phyloP scores from a whole-genome alignment of 2,888 invertebrate genomes.

The Eutolmus rufibarbis region DNA sequence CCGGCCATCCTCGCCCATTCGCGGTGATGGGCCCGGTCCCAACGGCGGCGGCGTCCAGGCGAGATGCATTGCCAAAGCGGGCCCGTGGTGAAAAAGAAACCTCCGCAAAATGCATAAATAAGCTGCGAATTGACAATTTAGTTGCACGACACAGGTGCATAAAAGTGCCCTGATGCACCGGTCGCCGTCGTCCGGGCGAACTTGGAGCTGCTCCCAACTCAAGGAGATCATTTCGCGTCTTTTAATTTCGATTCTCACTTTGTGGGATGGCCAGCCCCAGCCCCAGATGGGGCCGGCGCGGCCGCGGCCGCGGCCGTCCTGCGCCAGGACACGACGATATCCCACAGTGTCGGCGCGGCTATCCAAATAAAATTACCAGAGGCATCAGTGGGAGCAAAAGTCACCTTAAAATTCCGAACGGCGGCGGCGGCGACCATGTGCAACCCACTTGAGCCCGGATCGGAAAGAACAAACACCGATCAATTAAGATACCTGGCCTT shows the following conservation, averaged over 20 bases:
- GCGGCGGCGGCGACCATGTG: not conserved
- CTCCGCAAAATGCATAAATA: slow-evolving; percentile 39
- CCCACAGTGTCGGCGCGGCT: not conserved
- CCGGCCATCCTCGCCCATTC: slow-evolving; percentile 22
- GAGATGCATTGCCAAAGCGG: slow-evolving; percentile 12
- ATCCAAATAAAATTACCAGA: slow-evolving; percentile 14
- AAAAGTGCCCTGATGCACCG: slow-evolving; percentile 21
- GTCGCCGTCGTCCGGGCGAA: not conserved
- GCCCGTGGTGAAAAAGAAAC: slow-evolving; percentile 7
- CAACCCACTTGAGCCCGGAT: not conserved
- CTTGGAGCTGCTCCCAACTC: not conserved
- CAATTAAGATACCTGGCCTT: slow-evolving; percentile 47
- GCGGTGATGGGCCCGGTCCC: not conserved
- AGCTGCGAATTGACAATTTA: slow-evolving; percentile 36
- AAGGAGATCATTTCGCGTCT: slow-evolving; percentile 13
- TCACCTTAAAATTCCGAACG: slow-evolving; percentile 5
- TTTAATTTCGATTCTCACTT: slow-evolving; percentile 42
- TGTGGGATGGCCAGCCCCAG: slow-evolving; percentile 4
- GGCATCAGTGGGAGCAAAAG: slow-evolving; percentile 27
- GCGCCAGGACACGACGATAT: not conserved
- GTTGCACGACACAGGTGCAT: slow-evolving; percentile 42
- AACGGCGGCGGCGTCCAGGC: not conserved
- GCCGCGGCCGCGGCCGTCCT: not conserved
- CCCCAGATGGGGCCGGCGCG: not conserved
- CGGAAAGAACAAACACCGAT: slow-evolving; percentile 44